These are phyloP conservation scores for Saxidomus purpurata DNA, from an alignment of 1,140 invertebrate species.

Conservation along the genomic window DNA sequence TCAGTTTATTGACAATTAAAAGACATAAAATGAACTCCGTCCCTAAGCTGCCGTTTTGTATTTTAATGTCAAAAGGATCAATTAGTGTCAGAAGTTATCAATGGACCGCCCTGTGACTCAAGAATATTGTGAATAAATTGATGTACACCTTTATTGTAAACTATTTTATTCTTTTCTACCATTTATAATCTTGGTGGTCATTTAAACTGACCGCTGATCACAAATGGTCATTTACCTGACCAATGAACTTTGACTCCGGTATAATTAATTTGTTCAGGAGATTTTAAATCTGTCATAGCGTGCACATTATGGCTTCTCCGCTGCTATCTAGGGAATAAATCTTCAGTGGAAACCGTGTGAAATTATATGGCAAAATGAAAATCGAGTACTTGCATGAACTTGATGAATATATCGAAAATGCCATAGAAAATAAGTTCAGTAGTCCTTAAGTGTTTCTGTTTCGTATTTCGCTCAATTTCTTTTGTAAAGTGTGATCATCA, in stretches of 20 bases:
- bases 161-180: neutral
- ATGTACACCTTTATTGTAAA: neutral
- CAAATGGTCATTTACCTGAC: conserved; percentile 34
- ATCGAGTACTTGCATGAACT: neutral
- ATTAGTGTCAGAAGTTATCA: conserved; percentile 27
- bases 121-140: conserved; percentile 13
- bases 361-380: neutral
- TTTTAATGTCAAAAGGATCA: conserved; percentile 31
- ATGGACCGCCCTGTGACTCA: conserved; percentile 17
- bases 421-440: too few species aligned
- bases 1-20: neutral
- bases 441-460: too few species aligned
- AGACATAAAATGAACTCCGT: conserved; percentile 17
- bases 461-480: too few species aligned
- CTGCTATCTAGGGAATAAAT: neutral
- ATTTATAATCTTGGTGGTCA: conserved; percentile 35
- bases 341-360: conserved; percentile 8
- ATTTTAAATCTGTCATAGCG: conserved; percentile 11
- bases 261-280: conserved; percentile 41
- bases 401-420: neutral
- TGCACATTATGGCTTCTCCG: conserved; percentile 15
- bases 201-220: neutral
- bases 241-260: conserved; percentile 38
- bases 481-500: too few species aligned
- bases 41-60: conserved; percentile 11